Evolutionary conservation across 2,888 invertebrate genomes (phyloP).

Genomic region (Xanthia icteritia): DNA sequence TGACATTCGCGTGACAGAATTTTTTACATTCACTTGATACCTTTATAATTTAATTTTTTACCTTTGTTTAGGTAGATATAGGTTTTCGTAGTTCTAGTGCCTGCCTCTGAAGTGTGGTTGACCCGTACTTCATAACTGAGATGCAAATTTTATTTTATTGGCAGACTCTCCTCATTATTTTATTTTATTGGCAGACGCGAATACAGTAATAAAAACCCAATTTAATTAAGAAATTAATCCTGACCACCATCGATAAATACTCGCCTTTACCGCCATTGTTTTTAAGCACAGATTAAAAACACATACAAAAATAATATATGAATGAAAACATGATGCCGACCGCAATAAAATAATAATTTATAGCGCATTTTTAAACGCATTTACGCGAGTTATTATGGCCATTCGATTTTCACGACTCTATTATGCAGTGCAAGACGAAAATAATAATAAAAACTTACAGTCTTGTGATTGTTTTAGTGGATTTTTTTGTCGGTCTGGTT

Average conservation of each 20-base stretch:
- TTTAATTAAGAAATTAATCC: conserved; percentile 45
- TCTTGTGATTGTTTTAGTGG: conserved; percentile 50
- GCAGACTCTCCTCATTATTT: conserved; percentile 19
- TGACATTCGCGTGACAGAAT: too few relatives aligned
- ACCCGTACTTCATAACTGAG: background rate
- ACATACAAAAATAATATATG: conserved; percentile 40
- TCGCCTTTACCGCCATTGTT: conserved; percentile 41
- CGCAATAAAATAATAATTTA: conserved; percentile 73
- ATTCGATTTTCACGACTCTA: conserved; percentile 79
- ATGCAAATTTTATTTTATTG: background rate
- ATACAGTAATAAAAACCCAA: conserved; percentile 16
- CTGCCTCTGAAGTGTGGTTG: background rate
- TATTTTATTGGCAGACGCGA: background rate
- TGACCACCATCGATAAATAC: conserved; percentile 29
- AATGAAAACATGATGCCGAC: conserved; percentile 58
- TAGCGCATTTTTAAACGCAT: conserved; percentile 70
- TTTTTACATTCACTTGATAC: background rate
- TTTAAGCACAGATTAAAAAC: conserved; percentile 48
- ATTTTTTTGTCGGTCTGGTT: background rate
- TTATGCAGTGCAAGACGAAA: conserved; percentile 73
- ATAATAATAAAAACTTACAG: conserved; percentile 71
- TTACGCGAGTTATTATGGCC: conserved; percentile 67
- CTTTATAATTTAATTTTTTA: too few relatives aligned
- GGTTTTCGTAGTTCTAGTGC: background rate
- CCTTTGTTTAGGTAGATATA: background rate